Conservation (phyloP, 2,888 invertebrate species). For the Aspidiotus rigidus region DNA sequence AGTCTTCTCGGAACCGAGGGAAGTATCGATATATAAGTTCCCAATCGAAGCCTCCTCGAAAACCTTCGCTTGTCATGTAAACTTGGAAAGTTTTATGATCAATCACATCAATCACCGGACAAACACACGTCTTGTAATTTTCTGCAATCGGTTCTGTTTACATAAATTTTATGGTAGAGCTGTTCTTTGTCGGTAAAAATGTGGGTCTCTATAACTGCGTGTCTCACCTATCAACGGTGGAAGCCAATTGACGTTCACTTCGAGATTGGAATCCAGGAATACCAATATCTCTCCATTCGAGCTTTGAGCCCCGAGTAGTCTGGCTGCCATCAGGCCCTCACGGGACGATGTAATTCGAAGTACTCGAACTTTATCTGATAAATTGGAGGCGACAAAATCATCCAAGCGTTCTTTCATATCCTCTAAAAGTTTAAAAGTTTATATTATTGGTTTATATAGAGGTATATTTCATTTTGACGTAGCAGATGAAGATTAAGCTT, state of each 20-base stretch:
- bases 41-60: slow-evolving; percentile 94
- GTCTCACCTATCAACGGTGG: slow-evolving; percentile 68
- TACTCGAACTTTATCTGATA: slow-evolving; percentile 59
- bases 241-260: slow-evolving; percentile 83
- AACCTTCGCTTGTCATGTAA: slow-evolving; percentile 88
- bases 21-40: slow-evolving; percentile 92
- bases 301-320: slow-evolving; percentile 68
- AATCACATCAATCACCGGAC: slow-evolving; percentile 87
- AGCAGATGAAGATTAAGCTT: not conserved
- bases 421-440: too few relatives aligned
- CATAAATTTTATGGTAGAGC: too few relatives aligned
- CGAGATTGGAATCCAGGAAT: slow-evolving; percentile 85
- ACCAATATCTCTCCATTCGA: slow-evolving; percentile 73
- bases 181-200: too few relatives aligned
- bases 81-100: slow-evolving; percentile 87
- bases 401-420: slow-evolving; percentile 56
- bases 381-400: slow-evolving; percentile 57
- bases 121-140: slow-evolving; percentile 77
- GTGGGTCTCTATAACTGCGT: not conserved
- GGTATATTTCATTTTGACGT: not conserved
- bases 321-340: slow-evolving; percentile 76
- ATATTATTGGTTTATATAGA: not conserved
- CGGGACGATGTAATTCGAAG: slow-evolving; percentile 57
- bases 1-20: slow-evolving; percentile 64
- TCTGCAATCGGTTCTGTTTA: slow-evolving; percentile 70